phyloP scores from a whole-genome alignment of 2,888 invertebrate genomes.

The Ormyrus pomaceus region DNA sequence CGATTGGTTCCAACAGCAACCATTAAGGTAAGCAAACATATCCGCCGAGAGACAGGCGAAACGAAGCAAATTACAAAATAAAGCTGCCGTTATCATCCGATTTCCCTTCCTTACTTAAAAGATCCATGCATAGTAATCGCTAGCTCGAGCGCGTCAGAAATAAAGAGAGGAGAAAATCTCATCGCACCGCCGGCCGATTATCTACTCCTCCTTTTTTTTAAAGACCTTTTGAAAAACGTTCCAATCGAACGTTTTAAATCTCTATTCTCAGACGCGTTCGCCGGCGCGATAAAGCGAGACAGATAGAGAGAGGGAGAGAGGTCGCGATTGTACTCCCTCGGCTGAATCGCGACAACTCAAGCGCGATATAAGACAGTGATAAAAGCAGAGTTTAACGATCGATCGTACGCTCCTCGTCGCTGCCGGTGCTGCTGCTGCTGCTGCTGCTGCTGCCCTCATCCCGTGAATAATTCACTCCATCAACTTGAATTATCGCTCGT shows the following conservation, averaged over 20 bases:
- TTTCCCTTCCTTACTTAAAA: no score
- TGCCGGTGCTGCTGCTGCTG: no score
- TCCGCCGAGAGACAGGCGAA: neutral
- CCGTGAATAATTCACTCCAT: conserved; percentile 55
- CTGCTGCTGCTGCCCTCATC: neutral
- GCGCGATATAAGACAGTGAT: conserved; percentile 59
- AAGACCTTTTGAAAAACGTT: conserved; percentile 47
- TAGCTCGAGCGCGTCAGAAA: no score
- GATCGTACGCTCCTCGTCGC: conserved; percentile 22
- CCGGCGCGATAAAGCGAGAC: conserved; percentile 6
- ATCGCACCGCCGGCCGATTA: conserved; percentile 20
- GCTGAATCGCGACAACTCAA: conserved; percentile 46
- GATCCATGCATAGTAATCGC: no score
- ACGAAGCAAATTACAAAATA: no score
- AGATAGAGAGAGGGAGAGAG: conserved; percentile 45
- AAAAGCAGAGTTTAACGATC: conserved; percentile 57
- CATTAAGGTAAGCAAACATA: neutral
- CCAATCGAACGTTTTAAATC: conserved; percentile 51
- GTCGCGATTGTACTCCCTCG: conserved; percentile 43
- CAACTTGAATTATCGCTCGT: conserved; percentile 54
- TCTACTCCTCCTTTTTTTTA: conserved; percentile 18
- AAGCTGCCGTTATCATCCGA: no score
- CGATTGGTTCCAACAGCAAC: no score
- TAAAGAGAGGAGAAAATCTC: conserved; percentile 8
- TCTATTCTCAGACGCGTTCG: conserved; percentile 23